Evolutionary conservation across 2,888 invertebrate genomes (phyloP).

Genomic region (Eilema caniola): DNA sequence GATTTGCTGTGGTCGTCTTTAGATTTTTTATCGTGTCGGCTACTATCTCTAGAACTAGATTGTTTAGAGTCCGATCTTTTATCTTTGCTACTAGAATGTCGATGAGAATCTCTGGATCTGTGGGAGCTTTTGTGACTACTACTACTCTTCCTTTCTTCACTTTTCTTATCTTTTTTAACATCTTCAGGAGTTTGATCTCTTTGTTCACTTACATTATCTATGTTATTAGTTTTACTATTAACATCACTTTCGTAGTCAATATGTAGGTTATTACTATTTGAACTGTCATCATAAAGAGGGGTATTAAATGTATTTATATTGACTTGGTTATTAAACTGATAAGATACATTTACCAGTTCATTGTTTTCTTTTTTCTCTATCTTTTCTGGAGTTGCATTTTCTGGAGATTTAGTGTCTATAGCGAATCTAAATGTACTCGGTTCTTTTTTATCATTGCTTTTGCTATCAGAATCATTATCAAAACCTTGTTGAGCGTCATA

Average conservation of each 20-base stretch:
- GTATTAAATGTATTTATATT: conserved; percentile 77
- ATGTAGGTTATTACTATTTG: conserved; percentile 78
- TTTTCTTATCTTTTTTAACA: conserved; percentile 70
- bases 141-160: conserved; percentile 70
- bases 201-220: conserved; percentile 68
- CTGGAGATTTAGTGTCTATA: conserved; percentile 73
- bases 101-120: conserved; percentile 75
- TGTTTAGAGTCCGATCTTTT: conserved; percentile 76
- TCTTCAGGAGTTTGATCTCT: conserved; percentile 70
- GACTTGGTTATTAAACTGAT: conserved; percentile 77
- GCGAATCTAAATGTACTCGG: conserved; percentile 77
- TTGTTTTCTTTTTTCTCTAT: conserved; percentile 67
- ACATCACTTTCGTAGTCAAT: conserved; percentile 83
- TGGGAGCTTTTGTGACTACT: conserved; percentile 76
- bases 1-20: conserved; percentile 75
- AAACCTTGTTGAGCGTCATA: conserved; percentile 83
- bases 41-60: conserved; percentile 74
- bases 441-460: conserved; percentile 69
- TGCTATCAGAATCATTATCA: conserved; percentile 70
- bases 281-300: conserved; percentile 79
- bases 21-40: conserved; percentile 73
- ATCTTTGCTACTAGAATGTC: conserved; percentile 78
- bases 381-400: conserved; percentile 66
- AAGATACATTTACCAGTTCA: conserved; percentile 66
- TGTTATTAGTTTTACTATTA: conserved; percentile 79